Percentiles rank a stretch among this genome's conserved stretches.
These are phyloP conservation scores for Sphaeridia pumilis DNA, from an alignment of 2,888 invertebrate genomes.

Conservation along the genomic window DNA sequence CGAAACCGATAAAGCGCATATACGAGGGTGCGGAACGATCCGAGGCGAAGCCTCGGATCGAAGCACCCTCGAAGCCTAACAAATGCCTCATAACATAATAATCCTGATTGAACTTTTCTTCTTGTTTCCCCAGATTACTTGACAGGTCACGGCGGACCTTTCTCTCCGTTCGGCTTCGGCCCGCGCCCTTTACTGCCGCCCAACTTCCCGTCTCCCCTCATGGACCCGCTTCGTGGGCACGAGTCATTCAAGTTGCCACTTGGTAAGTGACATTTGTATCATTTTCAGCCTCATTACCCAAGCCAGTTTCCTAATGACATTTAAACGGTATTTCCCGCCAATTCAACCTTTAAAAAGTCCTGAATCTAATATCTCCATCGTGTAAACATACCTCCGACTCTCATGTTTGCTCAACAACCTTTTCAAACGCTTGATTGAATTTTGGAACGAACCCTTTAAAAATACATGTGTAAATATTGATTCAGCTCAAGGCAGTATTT, in stretches of 20 bases:
- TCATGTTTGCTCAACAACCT: no score
- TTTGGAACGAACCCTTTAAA: no score
- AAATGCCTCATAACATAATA: no score
- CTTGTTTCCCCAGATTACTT: slow-evolving; percentile 13
- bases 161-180: slow-evolving; percentile 31
- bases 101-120: background rate
- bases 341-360: no score
- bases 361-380: no score
- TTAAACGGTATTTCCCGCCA: slow-evolving; percentile 8
- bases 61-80: no score
- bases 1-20: no score
- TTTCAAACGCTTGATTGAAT: no score
- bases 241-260: slow-evolving; percentile 34
- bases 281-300: slow-evolving; percentile 28
- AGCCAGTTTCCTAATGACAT: slow-evolving; percentile 15
- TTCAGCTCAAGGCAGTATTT: no score
- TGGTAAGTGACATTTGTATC: slow-evolving; percentile 34
- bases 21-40: no score
- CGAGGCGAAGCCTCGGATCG: no score
- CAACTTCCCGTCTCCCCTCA: slow-evolving; percentile 25
- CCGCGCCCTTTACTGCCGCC: slow-evolving; percentile 32
- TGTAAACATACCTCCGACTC: background rate
- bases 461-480: no score
- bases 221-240: slow-evolving; percentile 30
- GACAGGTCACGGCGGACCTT: slow-evolving; percentile 31